Evolutionary conservation across 2,888 invertebrate genomes (phyloP).

Genomic region (Alcis repandata): DNA sequence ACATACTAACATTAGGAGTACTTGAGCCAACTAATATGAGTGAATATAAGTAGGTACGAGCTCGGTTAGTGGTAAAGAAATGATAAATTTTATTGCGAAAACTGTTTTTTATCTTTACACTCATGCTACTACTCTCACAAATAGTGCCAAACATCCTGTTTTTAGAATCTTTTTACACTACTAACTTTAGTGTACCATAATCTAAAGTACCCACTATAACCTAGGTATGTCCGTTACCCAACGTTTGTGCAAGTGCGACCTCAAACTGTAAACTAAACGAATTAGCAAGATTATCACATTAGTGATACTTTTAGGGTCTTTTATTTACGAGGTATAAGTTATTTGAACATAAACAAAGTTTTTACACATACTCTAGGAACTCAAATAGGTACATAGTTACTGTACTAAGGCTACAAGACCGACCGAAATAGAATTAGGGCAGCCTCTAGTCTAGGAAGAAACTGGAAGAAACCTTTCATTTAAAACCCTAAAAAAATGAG

Average conservation of each 20-base stretch:
- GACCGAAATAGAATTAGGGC: no score
- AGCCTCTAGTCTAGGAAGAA: no score
- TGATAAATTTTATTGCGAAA: constrained; percentile 40
- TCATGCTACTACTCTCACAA: constrained; percentile 20
- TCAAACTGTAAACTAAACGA: background rate
- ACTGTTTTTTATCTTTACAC: constrained; percentile 16
- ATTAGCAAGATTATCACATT: background rate
- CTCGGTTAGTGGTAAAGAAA: constrained; percentile 18
- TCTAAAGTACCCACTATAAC: background rate
- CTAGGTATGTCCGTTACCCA: background rate
- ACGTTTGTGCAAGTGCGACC: background rate
- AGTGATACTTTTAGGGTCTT: background rate
- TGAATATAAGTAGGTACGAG: constrained; percentile 5
- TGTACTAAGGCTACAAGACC: background rate
- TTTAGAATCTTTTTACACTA: constrained; percentile 1
- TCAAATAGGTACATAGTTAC: background rate
- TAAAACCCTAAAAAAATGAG: no score
- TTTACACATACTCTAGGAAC: no score
- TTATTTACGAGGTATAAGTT: background rate
- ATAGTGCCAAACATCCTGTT: constrained; percentile 14
- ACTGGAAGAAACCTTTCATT: no score
- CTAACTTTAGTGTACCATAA: background rate
- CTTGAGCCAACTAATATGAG: constrained; percentile 5
- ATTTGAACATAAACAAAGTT: no score
- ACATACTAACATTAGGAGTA: constrained; percentile 5